Evolutionary conservation across 2,797 vertebrate genomes (phyloP).

Genomic region (Leuciscus waleckii): DNA sequence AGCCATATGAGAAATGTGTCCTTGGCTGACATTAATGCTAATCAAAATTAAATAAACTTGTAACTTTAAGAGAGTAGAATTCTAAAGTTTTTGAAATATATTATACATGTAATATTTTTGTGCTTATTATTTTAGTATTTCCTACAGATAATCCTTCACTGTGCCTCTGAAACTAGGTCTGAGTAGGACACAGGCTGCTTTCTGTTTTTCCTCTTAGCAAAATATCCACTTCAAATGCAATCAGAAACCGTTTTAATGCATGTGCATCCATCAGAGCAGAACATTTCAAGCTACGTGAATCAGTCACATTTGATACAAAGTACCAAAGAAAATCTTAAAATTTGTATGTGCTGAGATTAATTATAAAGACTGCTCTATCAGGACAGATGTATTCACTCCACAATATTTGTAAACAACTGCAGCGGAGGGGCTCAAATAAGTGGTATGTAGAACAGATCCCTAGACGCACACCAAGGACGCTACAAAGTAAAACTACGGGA

Average conservation of each 20-base stretch:
- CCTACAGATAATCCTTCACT: constrained; percentile 60
- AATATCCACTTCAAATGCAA: constrained; percentile 37
- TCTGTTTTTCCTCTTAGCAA: constrained; percentile 63
- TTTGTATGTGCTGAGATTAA: neutral
- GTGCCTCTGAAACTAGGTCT: constrained; percentile 74
- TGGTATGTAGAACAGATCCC: constrained; percentile 79
- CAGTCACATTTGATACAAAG: constrained; percentile 16
- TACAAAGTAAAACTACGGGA: constrained; percentile 74
- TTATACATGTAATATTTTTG: neutral
- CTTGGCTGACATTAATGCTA: neutral
- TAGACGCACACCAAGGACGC: constrained; percentile 74
- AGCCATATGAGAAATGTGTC: neutral
- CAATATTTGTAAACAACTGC: constrained; percentile 47
- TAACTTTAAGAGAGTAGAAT: neutral
- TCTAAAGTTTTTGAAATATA: neutral
- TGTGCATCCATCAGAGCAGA: neutral
- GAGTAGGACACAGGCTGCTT: constrained; percentile 70
- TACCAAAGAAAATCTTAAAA: neutral
- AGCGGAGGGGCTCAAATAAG: constrained; percentile 53
- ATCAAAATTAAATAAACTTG: neutral
- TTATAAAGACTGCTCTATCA: constrained; percentile 29
- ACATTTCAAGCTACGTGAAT: neutral
- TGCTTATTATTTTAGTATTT: constrained; percentile 48
- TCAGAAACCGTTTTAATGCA: neutral
- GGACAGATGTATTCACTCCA: constrained; percentile 49